These are phyloP conservation scores for Euura lappo DNA, from an alignment of 1,140 invertebrate genomes.

Conservation along the genomic window DNA sequence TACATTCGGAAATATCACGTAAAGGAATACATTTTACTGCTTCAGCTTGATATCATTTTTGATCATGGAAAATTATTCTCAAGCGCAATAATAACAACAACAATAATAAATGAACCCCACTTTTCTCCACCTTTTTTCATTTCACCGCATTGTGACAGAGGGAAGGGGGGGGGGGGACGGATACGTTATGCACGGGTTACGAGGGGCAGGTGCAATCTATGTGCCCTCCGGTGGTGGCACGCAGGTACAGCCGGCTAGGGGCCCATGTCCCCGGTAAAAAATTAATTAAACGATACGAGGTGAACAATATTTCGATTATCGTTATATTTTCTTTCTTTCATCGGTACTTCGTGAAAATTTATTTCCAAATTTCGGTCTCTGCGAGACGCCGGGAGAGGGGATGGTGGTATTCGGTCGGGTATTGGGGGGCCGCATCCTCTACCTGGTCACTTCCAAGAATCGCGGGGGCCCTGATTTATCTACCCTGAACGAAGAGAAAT, in stretches of 20 bases:
- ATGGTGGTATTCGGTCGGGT: not conserved
- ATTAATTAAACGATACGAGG: too few species aligned
- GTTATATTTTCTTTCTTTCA: not conserved
- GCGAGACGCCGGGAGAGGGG: not conserved
- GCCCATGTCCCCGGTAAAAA: not conserved
- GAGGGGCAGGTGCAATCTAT: not conserved
- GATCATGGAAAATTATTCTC: not conserved
- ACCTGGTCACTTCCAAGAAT: conserved; percentile 2
- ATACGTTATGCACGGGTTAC: conserved; percentile 1
- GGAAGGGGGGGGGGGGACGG: not conserved
- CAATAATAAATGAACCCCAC: not conserved
- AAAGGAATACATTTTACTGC: too few species aligned
- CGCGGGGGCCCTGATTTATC: conserved; percentile 12
- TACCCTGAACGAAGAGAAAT: conserved; percentile 11
- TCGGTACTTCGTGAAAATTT: not conserved
- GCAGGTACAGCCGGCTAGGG: not conserved
- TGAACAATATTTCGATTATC: too few species aligned
- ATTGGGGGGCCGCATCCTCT: not conserved
- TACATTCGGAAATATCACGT: too few species aligned
- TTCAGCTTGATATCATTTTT: too few species aligned
- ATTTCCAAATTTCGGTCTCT: too few species aligned
- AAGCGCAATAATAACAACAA: not conserved
- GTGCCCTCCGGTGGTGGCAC: not conserved
- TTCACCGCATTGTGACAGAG: not conserved
- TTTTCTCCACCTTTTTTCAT: too few species aligned